Percentiles rank a stretch among this genome's conserved stretches.
Conservation (phyloP, 2,888 invertebrate species). For the Chymomyza amoena region DNA sequence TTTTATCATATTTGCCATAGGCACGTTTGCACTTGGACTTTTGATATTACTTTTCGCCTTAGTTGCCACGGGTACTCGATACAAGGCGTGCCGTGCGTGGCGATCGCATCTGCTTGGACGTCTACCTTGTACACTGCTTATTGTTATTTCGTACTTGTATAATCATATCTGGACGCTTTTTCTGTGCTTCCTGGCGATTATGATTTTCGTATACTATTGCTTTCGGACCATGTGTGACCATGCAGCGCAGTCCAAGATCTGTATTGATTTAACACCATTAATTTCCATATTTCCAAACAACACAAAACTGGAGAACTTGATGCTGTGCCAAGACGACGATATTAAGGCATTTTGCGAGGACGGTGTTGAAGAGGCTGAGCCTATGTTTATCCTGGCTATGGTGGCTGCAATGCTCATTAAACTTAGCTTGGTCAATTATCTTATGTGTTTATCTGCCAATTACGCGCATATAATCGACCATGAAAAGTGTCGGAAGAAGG, state of each 20-base stretch:
- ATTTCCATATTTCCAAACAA: constrained; percentile 92
- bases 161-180: constrained; percentile 90
- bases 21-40: constrained; percentile 93
- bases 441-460: constrained; percentile 96
- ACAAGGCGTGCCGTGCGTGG: constrained; percentile 94
- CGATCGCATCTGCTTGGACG: constrained; percentile 94
- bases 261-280: constrained; percentile 93
- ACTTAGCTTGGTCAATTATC: constrained; percentile 92
- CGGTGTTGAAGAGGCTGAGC: constrained; percentile 93
- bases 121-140: constrained; percentile 82
- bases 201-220: constrained; percentile 90
- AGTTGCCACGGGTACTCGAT: constrained; percentile 95
- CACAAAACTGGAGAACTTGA: constrained; percentile 87
- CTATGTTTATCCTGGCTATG: constrained; percentile 93
- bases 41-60: constrained; percentile 95
- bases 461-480: constrained; percentile 97
- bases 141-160: constrained; percentile 92
- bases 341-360: constrained; percentile 94
- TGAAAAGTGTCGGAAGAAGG: constrained; percentile 94
- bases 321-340: constrained; percentile 88
- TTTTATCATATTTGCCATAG: constrained; percentile 92
- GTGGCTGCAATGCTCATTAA: constrained; percentile 90
- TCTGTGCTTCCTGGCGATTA: too few relatives aligned
- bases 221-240: constrained; percentile 93
- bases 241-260: constrained; percentile 84